These are phyloP conservation scores for Hiodon alosoides DNA, from an alignment of 2,113 vertebrate genomes.

Conservation along the genomic window DNA sequence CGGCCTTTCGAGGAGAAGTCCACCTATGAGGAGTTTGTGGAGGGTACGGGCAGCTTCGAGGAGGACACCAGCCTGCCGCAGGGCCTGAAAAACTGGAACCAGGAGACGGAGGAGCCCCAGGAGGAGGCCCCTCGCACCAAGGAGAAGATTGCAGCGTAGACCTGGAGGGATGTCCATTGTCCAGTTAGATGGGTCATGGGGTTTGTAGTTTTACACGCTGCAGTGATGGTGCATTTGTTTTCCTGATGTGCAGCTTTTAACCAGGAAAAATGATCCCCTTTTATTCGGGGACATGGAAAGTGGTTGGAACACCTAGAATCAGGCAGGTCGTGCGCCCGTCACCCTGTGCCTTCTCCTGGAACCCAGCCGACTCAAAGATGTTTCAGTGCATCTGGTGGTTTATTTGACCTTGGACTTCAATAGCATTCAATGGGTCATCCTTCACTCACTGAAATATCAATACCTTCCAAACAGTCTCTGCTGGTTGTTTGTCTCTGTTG, in stretches of 20 bases:
- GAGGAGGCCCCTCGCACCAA: conserved; percentile 25
- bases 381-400: background rate
- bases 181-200: background rate
- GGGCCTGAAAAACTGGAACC: conserved; percentile 57
- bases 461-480: too few relatives aligned
- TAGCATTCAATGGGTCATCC: background rate
- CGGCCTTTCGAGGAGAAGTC: conserved; percentile 53
- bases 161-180: background rate
- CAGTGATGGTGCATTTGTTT: background rate
- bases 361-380: background rate
- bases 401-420: background rate
- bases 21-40: conserved; percentile 58
- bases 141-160: conserved; percentile 33
- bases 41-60: conserved; percentile 54
- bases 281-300: background rate
- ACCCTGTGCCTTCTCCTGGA: background rate
- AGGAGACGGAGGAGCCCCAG: conserved; percentile 21
- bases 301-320: too few relatives aligned
- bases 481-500: too few relatives aligned
- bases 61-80: conserved; percentile 56
- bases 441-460: too few relatives aligned
- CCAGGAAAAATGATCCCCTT: background rate
- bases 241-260: background rate
- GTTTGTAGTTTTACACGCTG: background rate
- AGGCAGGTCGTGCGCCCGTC: too few relatives aligned